A percentile compares a stretch with the other conserved stretches of the same genome.
These are phyloP conservation scores for Musca vetustissima DNA, from an alignment of 1,140 invertebrate genomes.

Conservation along the genomic window DNA sequence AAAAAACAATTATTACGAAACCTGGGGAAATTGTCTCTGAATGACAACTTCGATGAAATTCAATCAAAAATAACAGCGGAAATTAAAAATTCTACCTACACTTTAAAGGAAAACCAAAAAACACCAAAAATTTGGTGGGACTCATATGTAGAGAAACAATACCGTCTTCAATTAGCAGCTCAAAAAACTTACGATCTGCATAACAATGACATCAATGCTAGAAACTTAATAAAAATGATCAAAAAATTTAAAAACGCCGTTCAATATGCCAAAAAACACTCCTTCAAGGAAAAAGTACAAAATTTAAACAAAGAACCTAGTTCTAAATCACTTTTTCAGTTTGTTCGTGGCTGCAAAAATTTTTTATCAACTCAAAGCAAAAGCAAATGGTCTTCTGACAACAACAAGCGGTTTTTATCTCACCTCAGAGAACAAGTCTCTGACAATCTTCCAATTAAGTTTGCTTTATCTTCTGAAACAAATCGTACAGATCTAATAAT, in stretches of 20 bases:
- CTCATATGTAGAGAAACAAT: background rate
- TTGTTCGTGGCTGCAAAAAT: conserved; percentile 6
- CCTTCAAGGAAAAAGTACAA: background rate
- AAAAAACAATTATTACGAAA: background rate
- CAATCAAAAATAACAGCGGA: background rate
- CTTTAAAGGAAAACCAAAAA: background rate
- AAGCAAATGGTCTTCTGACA: too few relatives aligned
- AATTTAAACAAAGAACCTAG: background rate
- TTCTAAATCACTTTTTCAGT: background rate
- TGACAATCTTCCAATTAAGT: background rate
- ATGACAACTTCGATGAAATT: background rate
- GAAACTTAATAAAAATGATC: background rate
- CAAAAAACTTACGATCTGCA: background rate
- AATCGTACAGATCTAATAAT: too few relatives aligned
- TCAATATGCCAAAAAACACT: background rate
- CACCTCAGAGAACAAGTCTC: background rate
- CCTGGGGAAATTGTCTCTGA: background rate
- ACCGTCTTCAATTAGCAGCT: background rate
- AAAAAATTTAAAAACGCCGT: background rate
- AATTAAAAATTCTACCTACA: background rate
- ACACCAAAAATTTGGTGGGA: background rate
- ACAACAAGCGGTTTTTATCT: too few relatives aligned
- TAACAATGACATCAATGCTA: background rate
- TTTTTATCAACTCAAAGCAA: too few relatives aligned
- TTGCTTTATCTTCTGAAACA: too few relatives aligned